phyloP scores from a whole-genome alignment of 2,797 vertebrate species.

The Lutjanus campechanus region DNA sequence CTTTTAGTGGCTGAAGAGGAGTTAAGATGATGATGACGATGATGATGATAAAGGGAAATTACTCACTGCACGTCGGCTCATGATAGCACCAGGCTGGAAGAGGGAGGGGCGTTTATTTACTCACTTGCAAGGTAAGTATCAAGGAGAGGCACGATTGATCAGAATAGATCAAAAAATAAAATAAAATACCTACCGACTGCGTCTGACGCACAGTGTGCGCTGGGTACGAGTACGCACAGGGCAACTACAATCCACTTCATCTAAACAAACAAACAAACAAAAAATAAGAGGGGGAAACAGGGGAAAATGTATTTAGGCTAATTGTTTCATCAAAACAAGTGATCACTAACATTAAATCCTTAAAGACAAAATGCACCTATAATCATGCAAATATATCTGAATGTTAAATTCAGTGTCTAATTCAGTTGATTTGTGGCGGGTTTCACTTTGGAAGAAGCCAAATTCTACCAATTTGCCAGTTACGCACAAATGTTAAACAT shows the following conservation, averaged over 20 bases:
- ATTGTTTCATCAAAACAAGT: not conserved
- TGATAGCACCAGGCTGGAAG: conserved; percentile 80
- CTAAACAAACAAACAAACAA: conserved; percentile 21
- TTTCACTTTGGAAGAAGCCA: no score
- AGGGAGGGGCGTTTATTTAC: not conserved
- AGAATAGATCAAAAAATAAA: not conserved
- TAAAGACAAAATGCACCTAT: no score
- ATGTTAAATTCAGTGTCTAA: no score
- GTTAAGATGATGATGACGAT: no score
- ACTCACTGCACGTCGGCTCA: conserved; percentile 75
- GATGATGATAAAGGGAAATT: not conserved
- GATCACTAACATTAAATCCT: not conserved
- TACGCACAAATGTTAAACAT: no score
- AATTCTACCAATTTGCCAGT: no score
- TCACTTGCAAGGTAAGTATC: not conserved
- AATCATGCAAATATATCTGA: no score
- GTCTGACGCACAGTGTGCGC: not conserved
- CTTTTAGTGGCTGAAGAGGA: not conserved
- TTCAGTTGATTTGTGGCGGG: no score
- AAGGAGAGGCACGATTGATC: not conserved
- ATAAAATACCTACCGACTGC: conserved; percentile 27
- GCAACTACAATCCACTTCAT: conserved; percentile 57
- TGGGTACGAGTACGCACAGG: conserved; percentile 41
- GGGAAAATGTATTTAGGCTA: fast-evolving
- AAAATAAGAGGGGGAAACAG: not conserved